Percentiles rank a stretch among this genome's conserved stretches.
Evolutionary conservation across 2,797 vertebrate species (phyloP).

Genomic region (Muraenolepis orangiensis): DNA sequence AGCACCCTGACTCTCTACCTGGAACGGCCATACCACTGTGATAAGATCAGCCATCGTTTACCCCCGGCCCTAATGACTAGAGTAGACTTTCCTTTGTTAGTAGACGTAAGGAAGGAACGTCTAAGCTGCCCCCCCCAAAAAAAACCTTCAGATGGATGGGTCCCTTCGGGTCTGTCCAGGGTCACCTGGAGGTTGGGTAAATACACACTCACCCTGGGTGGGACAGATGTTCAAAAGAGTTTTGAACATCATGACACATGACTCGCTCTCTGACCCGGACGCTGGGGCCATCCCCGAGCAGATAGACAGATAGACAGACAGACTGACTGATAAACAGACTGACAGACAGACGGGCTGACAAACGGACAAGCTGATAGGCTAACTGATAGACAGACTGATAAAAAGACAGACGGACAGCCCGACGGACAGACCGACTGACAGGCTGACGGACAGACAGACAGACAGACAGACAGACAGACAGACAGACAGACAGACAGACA

Average conservation of each 20-base stretch:
- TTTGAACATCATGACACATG: too few species aligned
- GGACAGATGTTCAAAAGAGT: slow-evolving; percentile 59
- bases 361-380: not conserved
- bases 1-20: slow-evolving; percentile 16
- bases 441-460: not conserved
- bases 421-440: not conserved
- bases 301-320: not conserved
- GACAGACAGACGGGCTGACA: slow-evolving; percentile 11
- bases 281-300: not conserved
- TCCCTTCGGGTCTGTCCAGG: slow-evolving; percentile 19
- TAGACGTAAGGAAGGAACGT: not conserved
- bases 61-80: slow-evolving; percentile 11
- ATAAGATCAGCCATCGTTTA: slow-evolving; percentile 27
- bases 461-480: too few species aligned
- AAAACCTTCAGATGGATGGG: slow-evolving; percentile 23
- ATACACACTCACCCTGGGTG: slow-evolving; percentile 66
- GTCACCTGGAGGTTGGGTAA: slow-evolving; percentile 64
- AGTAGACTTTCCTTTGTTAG: not conserved
- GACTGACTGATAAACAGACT: not conserved
- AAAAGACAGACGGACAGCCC: not conserved
- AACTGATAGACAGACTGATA: not conserved
- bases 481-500: not conserved
- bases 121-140: slow-evolving; percentile 12
- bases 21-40: slow-evolving; percentile 13
- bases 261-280: not conserved